These are phyloP conservation scores for Aspiorhynchus laticeps DNA, from an alignment of 2,113 vertebrate species.

Conservation along the genomic window DNA sequence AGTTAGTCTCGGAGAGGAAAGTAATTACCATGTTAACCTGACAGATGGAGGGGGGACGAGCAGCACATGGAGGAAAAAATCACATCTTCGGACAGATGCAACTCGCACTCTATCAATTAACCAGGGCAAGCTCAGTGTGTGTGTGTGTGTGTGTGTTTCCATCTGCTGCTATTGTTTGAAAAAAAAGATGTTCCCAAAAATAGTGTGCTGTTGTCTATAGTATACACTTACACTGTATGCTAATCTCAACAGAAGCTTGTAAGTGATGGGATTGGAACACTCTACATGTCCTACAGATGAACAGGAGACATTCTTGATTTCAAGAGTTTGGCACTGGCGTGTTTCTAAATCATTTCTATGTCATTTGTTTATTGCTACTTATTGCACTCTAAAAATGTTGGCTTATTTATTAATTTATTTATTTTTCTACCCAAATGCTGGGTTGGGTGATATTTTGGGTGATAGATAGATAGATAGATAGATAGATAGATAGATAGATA, in stretches of 20 bases:
- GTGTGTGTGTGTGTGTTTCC: not conserved
- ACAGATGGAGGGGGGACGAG: slow-evolving; percentile 63
- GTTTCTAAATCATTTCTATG: too few species aligned
- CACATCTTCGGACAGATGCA: slow-evolving; percentile 72
- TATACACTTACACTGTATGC: not conserved
- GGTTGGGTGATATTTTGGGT: too few species aligned
- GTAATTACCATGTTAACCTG: slow-evolving; percentile 59
- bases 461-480: too few species aligned
- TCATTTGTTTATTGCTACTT: too few species aligned
- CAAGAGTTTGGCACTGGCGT: too few species aligned
- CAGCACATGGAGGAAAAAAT: slow-evolving; percentile 69
- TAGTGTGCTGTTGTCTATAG: not conserved
- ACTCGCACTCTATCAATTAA: slow-evolving; percentile 71
- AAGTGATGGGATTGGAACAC: not conserved
- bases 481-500: too few species aligned
- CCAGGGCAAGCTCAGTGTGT: slow-evolving; percentile 37
- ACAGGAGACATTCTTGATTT: too few species aligned
- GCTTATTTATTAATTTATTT: too few species aligned
- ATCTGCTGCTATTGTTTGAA: not conserved
- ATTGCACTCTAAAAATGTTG: too few species aligned
- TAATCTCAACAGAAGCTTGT: not conserved
- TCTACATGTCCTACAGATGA: not conserved
- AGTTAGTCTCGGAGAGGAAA: slow-evolving; percentile 42
- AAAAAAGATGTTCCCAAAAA: not conserved
- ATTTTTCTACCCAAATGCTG: too few species aligned